Evolutionary conservation across 2,113 vertebrate species (phyloP).

Genomic region (Morone saxatilis): DNA sequence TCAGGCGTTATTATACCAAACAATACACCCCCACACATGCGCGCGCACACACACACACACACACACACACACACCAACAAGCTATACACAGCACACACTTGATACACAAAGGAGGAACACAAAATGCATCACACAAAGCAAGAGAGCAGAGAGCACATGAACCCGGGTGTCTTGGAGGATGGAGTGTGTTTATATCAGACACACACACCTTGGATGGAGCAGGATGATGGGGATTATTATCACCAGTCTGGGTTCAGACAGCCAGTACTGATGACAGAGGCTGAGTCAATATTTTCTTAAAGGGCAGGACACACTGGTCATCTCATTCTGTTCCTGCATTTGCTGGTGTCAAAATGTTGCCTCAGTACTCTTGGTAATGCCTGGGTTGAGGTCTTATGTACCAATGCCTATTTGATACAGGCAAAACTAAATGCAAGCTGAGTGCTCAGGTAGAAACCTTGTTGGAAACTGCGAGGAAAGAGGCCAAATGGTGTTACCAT

Average conservation of each 20-base stretch:
- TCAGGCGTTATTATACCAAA: slow-evolving; percentile 76
- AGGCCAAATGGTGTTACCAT: slow-evolving; percentile 47
- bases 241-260: slow-evolving; percentile 35
- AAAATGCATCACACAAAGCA: slow-evolving; percentile 20
- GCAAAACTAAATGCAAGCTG: slow-evolving; percentile 42
- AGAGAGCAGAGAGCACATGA: slow-evolving; percentile 15
- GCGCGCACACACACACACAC: slow-evolving; percentile 9
- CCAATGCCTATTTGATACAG: slow-evolving; percentile 16
- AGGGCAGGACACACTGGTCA: slow-evolving; percentile 21
- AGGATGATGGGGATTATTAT: slow-evolving; percentile 57
- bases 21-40: slow-evolving; percentile 39
- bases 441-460: slow-evolving; percentile 34
- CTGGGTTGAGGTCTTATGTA: slow-evolving; percentile 43
- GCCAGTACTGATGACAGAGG: slow-evolving; percentile 38
- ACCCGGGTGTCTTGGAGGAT: slow-evolving; percentile 32
- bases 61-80: slow-evolving; percentile 8
- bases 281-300: slow-evolving; percentile 55
- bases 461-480: slow-evolving; percentile 32
- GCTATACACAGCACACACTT: not conserved
- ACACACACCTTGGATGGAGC: slow-evolving; percentile 32
- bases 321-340: slow-evolving; percentile 7
- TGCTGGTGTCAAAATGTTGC: slow-evolving; percentile 42
- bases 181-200: slow-evolving; percentile 46
- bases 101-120: not conserved
- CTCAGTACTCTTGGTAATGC: slow-evolving; percentile 19